Conservation (phyloP, 2,888 invertebrate species). For the Aporophyla nigra region DNA sequence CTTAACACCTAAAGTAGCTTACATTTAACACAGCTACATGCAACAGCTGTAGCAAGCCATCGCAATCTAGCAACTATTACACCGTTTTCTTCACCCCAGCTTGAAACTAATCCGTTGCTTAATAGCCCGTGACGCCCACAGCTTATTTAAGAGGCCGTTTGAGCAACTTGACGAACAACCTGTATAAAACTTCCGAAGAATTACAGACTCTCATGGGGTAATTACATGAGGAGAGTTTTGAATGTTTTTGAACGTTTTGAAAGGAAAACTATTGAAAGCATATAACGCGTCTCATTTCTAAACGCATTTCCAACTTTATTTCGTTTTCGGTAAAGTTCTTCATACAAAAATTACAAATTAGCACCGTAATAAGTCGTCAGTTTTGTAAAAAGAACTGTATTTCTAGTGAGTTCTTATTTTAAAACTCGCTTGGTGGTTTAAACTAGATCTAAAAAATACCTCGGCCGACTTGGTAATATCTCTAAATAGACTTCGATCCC, state of each 20-base stretch:
- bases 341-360: too few relatives aligned
- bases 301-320: too few relatives aligned
- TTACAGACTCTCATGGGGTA: slow-evolving; percentile 43
- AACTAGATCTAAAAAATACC: too few relatives aligned
- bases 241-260: neutral
- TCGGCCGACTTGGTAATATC: too few relatives aligned
- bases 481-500: too few relatives aligned
- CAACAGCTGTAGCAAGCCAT: slow-evolving; percentile 26
- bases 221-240: neutral
- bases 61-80: slow-evolving; percentile 69
- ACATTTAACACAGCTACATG: neutral
- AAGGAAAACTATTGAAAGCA: neutral
- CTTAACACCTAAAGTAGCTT: slow-evolving; percentile 30
- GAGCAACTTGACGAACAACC: slow-evolving; percentile 73
- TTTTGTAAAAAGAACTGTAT: too few relatives aligned
- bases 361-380: too few relatives aligned
- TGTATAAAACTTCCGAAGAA: slow-evolving; percentile 74
- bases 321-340: too few relatives aligned
- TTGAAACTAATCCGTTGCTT: slow-evolving; percentile 77
- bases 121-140: slow-evolving; percentile 78
- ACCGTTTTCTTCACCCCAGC: slow-evolving; percentile 71
- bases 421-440: too few relatives aligned
- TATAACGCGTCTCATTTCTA: too few relatives aligned
- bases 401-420: too few relatives aligned
- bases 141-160: slow-evolving; percentile 72